These are phyloP conservation scores for Leucophenga montana DNA, from an alignment of 2,888 invertebrate genomes.

Conservation along the genomic window DNA sequence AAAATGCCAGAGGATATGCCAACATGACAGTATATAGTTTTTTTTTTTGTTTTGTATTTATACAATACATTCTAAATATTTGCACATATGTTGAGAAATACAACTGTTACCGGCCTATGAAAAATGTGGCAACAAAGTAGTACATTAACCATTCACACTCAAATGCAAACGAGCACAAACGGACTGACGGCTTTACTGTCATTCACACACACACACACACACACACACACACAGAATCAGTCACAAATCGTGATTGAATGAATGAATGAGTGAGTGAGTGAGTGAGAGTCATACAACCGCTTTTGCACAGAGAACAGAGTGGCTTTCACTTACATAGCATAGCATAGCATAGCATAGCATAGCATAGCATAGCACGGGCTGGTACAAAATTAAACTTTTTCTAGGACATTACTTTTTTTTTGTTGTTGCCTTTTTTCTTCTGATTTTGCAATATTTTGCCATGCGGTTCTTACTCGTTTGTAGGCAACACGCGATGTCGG, in stretches of 20 bases:
- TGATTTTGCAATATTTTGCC: background rate
- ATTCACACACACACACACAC: too few species aligned
- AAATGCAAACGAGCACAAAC: background rate
- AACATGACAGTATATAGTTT: background rate
- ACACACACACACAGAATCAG: too few species aligned
- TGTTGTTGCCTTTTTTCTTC: background rate
- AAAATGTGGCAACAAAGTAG: background rate
- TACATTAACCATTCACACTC: slow-evolving; percentile 6
- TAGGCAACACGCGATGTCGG: too few species aligned
- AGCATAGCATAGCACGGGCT: background rate
- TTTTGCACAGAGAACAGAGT: too few species aligned
- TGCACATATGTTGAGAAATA: background rate
- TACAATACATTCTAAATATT: background rate
- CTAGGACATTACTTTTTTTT: background rate
- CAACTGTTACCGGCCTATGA: background rate
- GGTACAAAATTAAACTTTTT: slow-evolving; percentile 9
- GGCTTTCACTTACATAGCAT: too few species aligned
- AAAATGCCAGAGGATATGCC: background rate
- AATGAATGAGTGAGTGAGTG: too few species aligned
- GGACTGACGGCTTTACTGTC: too few species aligned
- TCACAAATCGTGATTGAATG: too few species aligned
- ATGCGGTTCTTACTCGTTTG: too few species aligned
- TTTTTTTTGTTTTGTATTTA: background rate
- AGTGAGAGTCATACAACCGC: too few species aligned
- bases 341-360: too few species aligned